phyloP scores from a whole-genome alignment of 2,113 vertebrate species.

The Chamaea fasciata region DNA sequence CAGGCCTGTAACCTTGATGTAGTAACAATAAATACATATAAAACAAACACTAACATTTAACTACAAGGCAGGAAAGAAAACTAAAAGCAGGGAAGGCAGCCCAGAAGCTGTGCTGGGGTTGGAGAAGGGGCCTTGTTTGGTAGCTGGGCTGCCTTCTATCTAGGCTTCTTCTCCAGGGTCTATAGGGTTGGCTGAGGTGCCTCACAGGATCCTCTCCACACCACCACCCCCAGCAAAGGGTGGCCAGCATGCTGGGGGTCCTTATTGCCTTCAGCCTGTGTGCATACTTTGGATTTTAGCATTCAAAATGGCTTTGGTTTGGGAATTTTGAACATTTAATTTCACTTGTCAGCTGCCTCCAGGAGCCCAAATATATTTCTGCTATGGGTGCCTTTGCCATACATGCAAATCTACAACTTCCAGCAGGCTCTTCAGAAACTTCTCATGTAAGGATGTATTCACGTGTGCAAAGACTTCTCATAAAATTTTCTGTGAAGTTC shows the following conservation, averaged over 20 bases:
- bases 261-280: not conserved
- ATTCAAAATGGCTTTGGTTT: not conserved
- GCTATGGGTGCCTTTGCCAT: rapidly evolving
- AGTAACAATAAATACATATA: not conserved
- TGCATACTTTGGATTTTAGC: not conserved
- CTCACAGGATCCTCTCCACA: not conserved
- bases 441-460: not conserved
- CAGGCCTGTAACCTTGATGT: not conserved
- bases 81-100: not conserved
- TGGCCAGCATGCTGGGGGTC: not conserved
- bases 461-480: not conserved
- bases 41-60: not conserved
- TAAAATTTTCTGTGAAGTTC: not conserved
- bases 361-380: not conserved
- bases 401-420: not conserved
- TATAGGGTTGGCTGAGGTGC: not conserved
- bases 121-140: rapidly evolving
- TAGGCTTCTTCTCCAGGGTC: not conserved
- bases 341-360: not conserved
- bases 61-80: not conserved
- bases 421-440: not conserved
- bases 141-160: not conserved
- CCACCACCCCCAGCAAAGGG: not conserved
- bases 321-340: not conserved
- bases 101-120: not conserved